These are phyloP conservation scores for Semicossyphus pulcher DNA, from an alignment of 2,113 vertebrate species.

Conservation along the genomic window DNA sequence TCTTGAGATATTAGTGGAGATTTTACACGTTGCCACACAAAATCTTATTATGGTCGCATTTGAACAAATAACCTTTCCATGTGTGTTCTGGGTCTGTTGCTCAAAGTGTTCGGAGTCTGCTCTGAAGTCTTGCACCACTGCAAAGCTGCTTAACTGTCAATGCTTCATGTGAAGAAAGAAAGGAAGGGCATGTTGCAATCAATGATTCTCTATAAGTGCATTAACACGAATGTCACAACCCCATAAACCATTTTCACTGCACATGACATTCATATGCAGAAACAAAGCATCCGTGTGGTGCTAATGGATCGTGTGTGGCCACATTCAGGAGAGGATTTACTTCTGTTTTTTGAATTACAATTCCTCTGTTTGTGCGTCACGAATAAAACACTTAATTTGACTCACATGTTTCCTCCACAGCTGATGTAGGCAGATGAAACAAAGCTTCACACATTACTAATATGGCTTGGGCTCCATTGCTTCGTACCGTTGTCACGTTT, in stretches of 20 bases:
- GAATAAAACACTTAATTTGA: neutral
- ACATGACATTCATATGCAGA: neutral
- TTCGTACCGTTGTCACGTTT: slow-evolving; percentile 40
- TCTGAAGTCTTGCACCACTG: slow-evolving; percentile 26
- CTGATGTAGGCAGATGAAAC: slow-evolving; percentile 46
- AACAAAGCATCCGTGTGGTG: neutral
- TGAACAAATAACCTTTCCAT: slow-evolving; percentile 11
- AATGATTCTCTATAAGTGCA: neutral
- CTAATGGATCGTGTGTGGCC: neutral
- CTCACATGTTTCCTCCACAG: neutral
- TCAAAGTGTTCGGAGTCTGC: slow-evolving; percentile 16
- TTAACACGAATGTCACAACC: neutral
- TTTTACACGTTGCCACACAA: slow-evolving; percentile 40
- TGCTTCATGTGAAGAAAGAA: slow-evolving; percentile 21
- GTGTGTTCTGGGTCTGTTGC: slow-evolving; percentile 9
- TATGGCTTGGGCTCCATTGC: neutral
- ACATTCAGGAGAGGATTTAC: neutral
- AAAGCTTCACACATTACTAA: slow-evolving; percentile 33
- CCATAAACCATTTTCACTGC: neutral
- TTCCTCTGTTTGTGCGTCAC: neutral
- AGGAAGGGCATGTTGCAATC: slow-evolving; percentile 28
- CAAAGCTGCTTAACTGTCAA: slow-evolving; percentile 67
- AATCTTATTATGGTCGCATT: slow-evolving; percentile 39
- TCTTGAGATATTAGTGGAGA: slow-evolving; percentile 42
- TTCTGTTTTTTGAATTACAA: neutral